Conservation (phyloP, 1,140 invertebrate genomes). For the Achatina immaculata region DNA sequence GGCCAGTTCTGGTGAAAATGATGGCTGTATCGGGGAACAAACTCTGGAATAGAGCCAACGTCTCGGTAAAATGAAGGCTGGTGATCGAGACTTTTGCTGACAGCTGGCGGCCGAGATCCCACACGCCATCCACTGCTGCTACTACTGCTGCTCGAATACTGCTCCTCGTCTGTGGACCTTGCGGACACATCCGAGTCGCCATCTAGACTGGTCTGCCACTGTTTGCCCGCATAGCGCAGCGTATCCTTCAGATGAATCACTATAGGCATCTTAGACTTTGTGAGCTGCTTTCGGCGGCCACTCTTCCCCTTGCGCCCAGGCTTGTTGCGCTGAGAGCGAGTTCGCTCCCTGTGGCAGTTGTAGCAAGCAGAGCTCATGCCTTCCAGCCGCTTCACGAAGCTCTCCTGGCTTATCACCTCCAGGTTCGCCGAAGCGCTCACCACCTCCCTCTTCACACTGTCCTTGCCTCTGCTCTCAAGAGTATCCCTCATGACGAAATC, state of each 20-base stretch:
- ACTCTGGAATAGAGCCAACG: slow-evolving; percentile 46
- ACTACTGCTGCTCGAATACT: background rate
- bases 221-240: slow-evolving; percentile 47
- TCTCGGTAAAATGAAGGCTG: slow-evolving; percentile 31
- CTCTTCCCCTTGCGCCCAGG: slow-evolving; percentile 48
- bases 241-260: slow-evolving; percentile 67
- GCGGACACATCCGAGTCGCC: slow-evolving; percentile 44
- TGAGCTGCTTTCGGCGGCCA: slow-evolving; percentile 48
- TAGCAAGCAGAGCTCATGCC: slow-evolving; percentile 61
- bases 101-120: background rate
- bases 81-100: background rate
- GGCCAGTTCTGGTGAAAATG: slow-evolving; percentile 23
- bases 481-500: slow-evolving; percentile 38
- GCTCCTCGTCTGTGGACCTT: slow-evolving; percentile 43
- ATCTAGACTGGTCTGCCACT: slow-evolving; percentile 54
- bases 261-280: slow-evolving; percentile 64
- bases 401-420: slow-evolving; percentile 61
- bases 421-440: slow-evolving; percentile 56
- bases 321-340: slow-evolving; percentile 40
- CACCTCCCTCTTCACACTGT: slow-evolving; percentile 53
- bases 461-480: slow-evolving; percentile 34
- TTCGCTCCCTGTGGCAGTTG: slow-evolving; percentile 62
- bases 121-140: background rate
- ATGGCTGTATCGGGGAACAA: slow-evolving; percentile 42
- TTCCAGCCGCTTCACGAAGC: slow-evolving; percentile 50